Base-by-base conservation (phyloP, 1,140 invertebrate species). In the Aphidius gifuensis region DNA sequence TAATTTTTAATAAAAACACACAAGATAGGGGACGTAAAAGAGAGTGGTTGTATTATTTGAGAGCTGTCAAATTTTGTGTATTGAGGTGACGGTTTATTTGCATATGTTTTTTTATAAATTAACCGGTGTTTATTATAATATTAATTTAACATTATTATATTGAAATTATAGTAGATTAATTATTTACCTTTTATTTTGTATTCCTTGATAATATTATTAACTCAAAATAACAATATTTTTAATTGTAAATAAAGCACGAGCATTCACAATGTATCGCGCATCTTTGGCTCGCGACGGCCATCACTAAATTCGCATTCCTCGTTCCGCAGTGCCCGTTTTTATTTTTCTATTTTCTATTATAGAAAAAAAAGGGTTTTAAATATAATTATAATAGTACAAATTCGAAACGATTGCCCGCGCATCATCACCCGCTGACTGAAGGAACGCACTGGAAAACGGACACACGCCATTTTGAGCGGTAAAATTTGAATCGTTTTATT, bases 241-340 rank as follows among this genome's bases (percentile, higher is more conserved):
- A 50, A 51, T 40, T 47, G 56, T 63, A 11, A 57, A 69, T 73
- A 74, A 75, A 50, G 49, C 48, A 56, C 56, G 40, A 47, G 62
- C 56, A 68, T 67, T 54, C 58, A 54, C 62, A 54, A 53, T 58
- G 62, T 63, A 63, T 66, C 64, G 60, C 64, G 57, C 72, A 61
- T 71, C 69, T 61, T 60, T 61, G 68, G 65, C 64, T 62, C 66
- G 66, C 69, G 71, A 40, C 53, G 21, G 74, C 73, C 73, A 75
- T 75, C 69, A 75, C 70, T 74, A 53, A 61, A 65, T 62, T 44
- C 48, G 40, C 47, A 11, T 53, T 56, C 53, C 64, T 47, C 45
- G 21, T 45, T 44, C 62, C 16, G 23, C 39, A 45, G 68, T 69
- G 71, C 71, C 67, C 62, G 4, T 32, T 3, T 32, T 32, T 32